Base-by-base conservation (phyloP, 2,113 vertebrate species). In the Illadopsis cleaveri region DNA sequence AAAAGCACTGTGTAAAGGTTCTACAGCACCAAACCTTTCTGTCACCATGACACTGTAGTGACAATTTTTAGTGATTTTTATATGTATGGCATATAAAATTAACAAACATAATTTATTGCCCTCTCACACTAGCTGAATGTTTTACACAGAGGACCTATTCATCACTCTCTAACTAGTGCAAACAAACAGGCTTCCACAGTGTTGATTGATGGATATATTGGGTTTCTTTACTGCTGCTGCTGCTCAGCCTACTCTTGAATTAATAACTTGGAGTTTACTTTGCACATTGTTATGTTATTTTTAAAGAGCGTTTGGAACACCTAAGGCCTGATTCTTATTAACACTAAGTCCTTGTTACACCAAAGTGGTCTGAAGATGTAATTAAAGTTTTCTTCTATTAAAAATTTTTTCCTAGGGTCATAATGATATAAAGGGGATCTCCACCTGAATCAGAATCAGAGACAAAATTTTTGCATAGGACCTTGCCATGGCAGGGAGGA, bases 81-180 rank as follows among this genome's bases (percentile, higher is more conserved):
- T 93, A 69, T 15, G 37, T 93, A 83, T 37, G 51, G 94, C 54
- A 68, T 88, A 93, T 91, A 95, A 96, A 95, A 97, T 97, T 96
- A 97, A 94, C 90, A 95, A 95, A 97, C 78, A 82, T 95, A 96
- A 97, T 97, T 97, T 95, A 97, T 92, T 94, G 64, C 88, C 71
- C 64, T 95, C 81, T 96, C 89, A 80, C 90, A 85, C 79, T 86
- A 94, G 96, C 90, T 87, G 95, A 93, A 95, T 94, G 94, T 96
- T 96, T 95, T 95, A 88, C 90, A 97, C 97, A 96, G 93, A 97
- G 70, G 92, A 90, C 69, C 93, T 93, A 97, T 97, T 97, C 96
- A 97, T 97, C 96, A 97, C 86, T 75, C 90, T 83, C 88, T 96
- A 96, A 91, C 92, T 93, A 96, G 86, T 94, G 92, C 91, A 96